Base-by-base conservation (phyloP, 2,888 invertebrate species). In the Agriopis marginaria region DNA sequence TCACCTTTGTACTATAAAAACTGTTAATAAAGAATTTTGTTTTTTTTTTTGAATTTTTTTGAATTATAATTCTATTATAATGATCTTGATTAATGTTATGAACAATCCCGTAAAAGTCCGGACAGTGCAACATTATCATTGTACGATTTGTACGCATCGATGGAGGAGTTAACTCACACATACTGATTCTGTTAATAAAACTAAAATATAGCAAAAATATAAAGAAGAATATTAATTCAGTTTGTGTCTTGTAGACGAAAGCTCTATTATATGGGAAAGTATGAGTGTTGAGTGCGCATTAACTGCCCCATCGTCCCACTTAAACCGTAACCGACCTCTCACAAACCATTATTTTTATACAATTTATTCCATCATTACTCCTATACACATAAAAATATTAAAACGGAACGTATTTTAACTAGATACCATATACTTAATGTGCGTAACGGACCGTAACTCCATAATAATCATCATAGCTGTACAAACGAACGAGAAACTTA, bases 371-470 rank as follows among this genome's bases (percentile, higher is more conserved):
- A 78, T 82, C 76, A 82, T 86, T 86, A 89, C 76, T 82, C 79
- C 87, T 90, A 89, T 87, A 89, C 87, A 88, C 89, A 86, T 89
- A 89, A 89, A 90, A 88, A 86, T 87, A 85, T 89, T 84, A 85
- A 88, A 91, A 90, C 88, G 82, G 81, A 89, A 89, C 82, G 72
- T 83, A 79, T 80, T 78, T 79, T 78, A 79, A 77, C 80, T 84
- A 84, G 78, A 80, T 82, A 84, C 82, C 79, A 77, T 77, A 79
- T 77, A 32, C 85, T 82, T 85, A 86, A 82, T 90, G 91, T 91
- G 90, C 91, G 91, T 89, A 86, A 89, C 87, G 82, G 79, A 84
- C 82, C 81, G 78, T 88, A 86, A 86, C 83, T 83, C 83, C 82
- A 85, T 86, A 86, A 85, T 62, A 86, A 84, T 87, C 87, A 80